Conservation (phyloP, 2,888 invertebrate species). For the Eupithecia inturbata region DNA sequence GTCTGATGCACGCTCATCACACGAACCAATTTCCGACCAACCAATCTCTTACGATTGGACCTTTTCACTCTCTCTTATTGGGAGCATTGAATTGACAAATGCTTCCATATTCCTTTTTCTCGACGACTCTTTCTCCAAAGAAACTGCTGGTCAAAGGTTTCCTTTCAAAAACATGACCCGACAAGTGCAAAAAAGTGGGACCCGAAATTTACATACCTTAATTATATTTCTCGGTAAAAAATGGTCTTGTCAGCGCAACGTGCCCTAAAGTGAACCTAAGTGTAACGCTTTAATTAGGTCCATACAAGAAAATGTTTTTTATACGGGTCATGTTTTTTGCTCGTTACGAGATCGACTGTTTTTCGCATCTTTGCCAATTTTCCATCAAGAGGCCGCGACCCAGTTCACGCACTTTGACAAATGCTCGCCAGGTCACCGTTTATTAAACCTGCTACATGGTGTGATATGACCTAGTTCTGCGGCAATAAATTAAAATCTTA, state of each 20-base stretch:
- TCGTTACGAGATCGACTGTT: constrained; percentile 4
- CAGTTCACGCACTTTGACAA: constrained; percentile 38
- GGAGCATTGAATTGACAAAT: not conserved
- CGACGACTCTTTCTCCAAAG: not conserved
- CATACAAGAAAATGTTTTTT: not conserved
- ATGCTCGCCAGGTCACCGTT: constrained; percentile 34
- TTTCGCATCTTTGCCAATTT: constrained; percentile 30
- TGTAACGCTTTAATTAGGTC: not conserved
- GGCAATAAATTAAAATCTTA: constrained; percentile 10
- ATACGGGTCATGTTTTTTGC: not conserved
- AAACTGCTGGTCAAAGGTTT: not conserved
- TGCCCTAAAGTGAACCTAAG: not conserved
- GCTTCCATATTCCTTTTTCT: not conserved
- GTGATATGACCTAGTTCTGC: constrained; percentile 29
- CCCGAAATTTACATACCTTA: no score
- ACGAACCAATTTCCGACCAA: not conserved
- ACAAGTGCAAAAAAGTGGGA: not conserved
- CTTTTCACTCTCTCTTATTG: not conserved
- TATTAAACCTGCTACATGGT: constrained; percentile 31
- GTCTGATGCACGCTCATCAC: not conserved
- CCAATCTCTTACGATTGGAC: constrained; percentile 1
- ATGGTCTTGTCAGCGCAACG: not conserved
- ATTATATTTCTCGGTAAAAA: not conserved
- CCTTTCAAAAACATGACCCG: not conserved
- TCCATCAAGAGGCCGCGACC: constrained; percentile 42